These are phyloP conservation scores for Gobiocypris rarus DNA, from an alignment of 2,113 vertebrate species.

Conservation along the genomic window DNA sequence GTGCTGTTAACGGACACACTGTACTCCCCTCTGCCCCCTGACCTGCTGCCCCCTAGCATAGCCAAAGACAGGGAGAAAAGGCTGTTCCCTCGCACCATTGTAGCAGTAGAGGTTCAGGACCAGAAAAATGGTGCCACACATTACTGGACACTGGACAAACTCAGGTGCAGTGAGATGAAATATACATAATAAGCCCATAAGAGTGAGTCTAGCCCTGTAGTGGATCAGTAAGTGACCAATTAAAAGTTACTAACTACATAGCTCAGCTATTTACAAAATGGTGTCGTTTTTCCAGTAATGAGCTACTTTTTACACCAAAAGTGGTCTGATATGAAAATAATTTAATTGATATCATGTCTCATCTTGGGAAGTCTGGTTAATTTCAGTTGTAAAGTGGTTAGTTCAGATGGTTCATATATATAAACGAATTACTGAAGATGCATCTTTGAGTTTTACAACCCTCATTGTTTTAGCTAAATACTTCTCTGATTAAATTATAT, in stretches of 20 bases:
- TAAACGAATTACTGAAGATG: not conserved
- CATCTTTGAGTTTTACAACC: not conserved
- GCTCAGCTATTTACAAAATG: not conserved
- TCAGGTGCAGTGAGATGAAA: constrained; percentile 78
- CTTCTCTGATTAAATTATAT: not conserved
- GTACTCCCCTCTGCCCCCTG: constrained; percentile 93
- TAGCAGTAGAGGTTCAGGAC: constrained; percentile 96
- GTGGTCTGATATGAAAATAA: not conserved
- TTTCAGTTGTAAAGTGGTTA: not conserved
- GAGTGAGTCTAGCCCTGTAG: not conserved
- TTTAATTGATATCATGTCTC: not conserved
- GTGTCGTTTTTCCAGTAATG: not conserved
- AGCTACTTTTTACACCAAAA: not conserved
- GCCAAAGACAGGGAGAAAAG: constrained; percentile 89
- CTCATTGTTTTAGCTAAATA: not conserved
- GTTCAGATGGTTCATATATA: not conserved
- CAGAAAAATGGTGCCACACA: constrained; percentile 98
- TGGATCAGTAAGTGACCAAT: not conserved
- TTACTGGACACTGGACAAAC: constrained; percentile 97
- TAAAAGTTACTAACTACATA: not conserved
- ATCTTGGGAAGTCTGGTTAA: too few relatives aligned
- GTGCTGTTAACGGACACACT: constrained; percentile 94
- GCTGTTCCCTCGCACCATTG: constrained; percentile 91
- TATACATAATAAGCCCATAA: not conserved
- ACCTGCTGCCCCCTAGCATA: constrained; percentile 88